phyloP scores from a whole-genome alignment of 92 coral and sea anemone species.

The Blastomussa wellsi region DNA sequence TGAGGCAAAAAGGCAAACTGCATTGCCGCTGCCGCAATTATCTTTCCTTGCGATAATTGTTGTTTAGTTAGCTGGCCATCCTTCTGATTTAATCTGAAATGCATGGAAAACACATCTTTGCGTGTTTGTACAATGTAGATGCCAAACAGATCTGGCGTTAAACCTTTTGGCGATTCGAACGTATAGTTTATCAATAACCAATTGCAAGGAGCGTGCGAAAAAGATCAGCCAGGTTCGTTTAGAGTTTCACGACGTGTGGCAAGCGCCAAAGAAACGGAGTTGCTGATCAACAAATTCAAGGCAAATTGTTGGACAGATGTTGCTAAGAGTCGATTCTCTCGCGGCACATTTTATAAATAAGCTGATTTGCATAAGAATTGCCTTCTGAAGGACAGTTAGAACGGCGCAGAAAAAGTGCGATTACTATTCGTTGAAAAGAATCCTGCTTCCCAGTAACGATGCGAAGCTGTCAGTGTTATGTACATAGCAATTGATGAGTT shows the following conservation, averaged over 20 bases:
- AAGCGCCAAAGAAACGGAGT: constrained; percentile 9
- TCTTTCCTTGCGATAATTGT: not conserved
- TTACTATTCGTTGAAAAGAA: constrained; percentile 16
- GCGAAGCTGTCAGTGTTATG: constrained; percentile 3
- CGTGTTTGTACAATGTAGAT: not conserved
- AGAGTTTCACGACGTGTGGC: constrained; percentile 12
- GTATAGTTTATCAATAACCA: not conserved
- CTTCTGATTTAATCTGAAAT: not conserved
- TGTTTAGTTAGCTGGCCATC: not conserved
- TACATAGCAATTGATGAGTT: constrained; percentile 6
- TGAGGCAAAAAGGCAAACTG: not conserved
- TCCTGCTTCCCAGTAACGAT: not conserved
- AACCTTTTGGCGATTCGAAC: not conserved
- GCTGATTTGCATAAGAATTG: constrained; percentile 43
- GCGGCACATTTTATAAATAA: not conserved
- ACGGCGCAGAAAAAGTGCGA: not conserved
- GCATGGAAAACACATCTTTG: not conserved
- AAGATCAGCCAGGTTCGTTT: constrained; percentile 12
- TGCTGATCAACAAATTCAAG: not conserved
- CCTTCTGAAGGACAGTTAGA: not conserved
- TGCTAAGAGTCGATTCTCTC: constrained; percentile 22
- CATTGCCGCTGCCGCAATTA: not conserved
- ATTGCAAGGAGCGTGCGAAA: not conserved
- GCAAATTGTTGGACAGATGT: not conserved
- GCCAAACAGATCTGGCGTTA: not conserved